Evolutionary conservation across 2,797 vertebrate genomes (phyloP), one percentile per base, ranked within the genome.

Genomic region (Pogoniulus pusillus): DNA sequence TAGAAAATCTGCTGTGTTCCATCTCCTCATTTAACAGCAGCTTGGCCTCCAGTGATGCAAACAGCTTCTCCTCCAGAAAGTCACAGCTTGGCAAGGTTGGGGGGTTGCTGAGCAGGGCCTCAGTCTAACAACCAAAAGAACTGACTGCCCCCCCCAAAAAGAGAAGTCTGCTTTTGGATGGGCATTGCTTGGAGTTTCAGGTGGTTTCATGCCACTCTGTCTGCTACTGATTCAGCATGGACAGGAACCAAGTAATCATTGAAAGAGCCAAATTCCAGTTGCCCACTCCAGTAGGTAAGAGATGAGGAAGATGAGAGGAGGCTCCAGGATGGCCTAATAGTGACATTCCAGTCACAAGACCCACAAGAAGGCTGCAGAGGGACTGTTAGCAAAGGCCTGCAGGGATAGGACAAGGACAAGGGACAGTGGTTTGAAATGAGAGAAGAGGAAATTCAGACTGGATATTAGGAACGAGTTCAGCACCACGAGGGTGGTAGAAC

Each of bases 191-290:
- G 49, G 49, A 2, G 16, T 43, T 41, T 59, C 45, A 8, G 16
- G 4, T 7, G 6, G 19, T 53, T 39, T 26, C 45, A 29, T 32
- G 51, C 35, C 63, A 12, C 20, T 10, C 7, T 43, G 7, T 16
- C 1, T 47, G 60, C 27, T 47, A 0, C 65, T 71, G 12, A 12
- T 66, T 64, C 18, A 30, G 0, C 4, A 1, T 7, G 2, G 58
- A n/a, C 23, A 15, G 24, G 39, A 66, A 35, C 4, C 22, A 34
- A 22, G 11, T 34, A 23, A 29, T 35, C 24, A 2, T 20, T 32
- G 19, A 17, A 16, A 39, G 19, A 12, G 35, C 49, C 70, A 17
- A 24, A 18, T 24, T 4, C 4, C 27, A 35, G 19, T 16, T 65
- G 29, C 30, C n/a, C 29, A 4, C 10, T 35, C 83, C 22, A 14